Evolutionary conservation across 2,113 vertebrate species (phyloP).

Genomic region (Panthera tigris): DNA sequence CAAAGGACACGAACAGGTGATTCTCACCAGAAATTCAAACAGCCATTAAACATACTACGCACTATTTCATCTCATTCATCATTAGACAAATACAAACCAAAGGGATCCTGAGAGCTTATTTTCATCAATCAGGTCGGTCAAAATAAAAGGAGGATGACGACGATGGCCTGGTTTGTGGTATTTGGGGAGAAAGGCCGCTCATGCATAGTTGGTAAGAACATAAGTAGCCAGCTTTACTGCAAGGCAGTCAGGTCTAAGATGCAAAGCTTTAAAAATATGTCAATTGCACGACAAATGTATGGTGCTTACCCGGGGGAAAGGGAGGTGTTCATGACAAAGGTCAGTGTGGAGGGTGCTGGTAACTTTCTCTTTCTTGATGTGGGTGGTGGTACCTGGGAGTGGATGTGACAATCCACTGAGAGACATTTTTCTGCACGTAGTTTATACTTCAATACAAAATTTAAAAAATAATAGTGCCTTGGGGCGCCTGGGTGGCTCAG

Average conservation of each 20-base stretch:
- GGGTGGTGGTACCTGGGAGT: fast-evolving
- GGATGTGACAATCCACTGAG: not conserved
- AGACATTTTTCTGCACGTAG: not conserved
- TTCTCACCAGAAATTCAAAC: not conserved
- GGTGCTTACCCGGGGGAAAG: not conserved
- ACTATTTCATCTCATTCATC: not conserved
- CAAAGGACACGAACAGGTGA: not conserved
- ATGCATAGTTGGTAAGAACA: fast-evolving
- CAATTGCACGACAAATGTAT: not conserved
- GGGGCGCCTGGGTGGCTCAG: too few species aligned
- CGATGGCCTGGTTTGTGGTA: not conserved
- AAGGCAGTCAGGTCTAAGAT: too few species aligned
- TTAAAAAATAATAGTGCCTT: not conserved
- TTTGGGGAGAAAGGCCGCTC: not conserved
- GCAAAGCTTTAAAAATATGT: not conserved
- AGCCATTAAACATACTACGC: not conserved
- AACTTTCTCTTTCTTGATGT: not conserved
- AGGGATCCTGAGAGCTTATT: not conserved
- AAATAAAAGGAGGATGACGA: not conserved
- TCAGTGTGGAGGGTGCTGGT: not conserved
- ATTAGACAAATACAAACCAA: not conserved
- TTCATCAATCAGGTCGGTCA: not conserved
- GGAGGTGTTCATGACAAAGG: too few species aligned
- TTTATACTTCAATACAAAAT: not conserved
- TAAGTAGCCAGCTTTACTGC: not conserved